These are phyloP conservation scores for Phainopepla nitens DNA, from an alignment of 2,113 vertebrate species.

Conservation along the genomic window DNA sequence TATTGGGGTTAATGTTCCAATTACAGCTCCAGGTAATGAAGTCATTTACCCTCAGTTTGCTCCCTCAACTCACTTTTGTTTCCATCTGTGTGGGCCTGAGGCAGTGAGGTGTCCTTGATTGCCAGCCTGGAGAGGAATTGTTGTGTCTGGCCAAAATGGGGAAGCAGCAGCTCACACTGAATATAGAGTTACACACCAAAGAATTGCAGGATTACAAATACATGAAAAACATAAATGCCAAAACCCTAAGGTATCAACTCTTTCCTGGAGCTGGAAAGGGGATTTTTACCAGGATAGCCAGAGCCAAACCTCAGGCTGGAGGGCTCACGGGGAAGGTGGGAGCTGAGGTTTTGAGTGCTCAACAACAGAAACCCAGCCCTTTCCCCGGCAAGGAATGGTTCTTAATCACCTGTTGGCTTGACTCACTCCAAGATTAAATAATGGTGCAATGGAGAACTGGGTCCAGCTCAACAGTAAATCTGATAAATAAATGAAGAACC, in stretches of 20 bases:
- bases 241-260: neutral
- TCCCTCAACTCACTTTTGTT: neutral
- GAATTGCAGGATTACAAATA: neutral
- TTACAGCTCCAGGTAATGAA: neutral
- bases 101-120: neutral
- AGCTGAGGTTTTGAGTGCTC: neutral
- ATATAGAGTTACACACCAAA: neutral
- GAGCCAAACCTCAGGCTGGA: neutral
- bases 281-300: neutral
- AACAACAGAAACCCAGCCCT: accelerated
- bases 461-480: neutral
- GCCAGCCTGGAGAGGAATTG: neutral
- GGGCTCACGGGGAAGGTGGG: accelerated
- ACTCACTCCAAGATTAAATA: neutral
- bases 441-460: neutral
- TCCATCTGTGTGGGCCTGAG: neutral
- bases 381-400: neutral
- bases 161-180: neutral
- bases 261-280: neutral
- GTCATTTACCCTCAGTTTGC: neutral
- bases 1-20: neutral
- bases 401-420: neutral
- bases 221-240: neutral
- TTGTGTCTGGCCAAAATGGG: neutral
- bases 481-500: neutral